A percentile compares a stretch with the other conserved stretches of the same genome.
These are phyloP conservation scores for Pachyuromys duprasi DNA, from an alignment of 2,797 vertebrate genomes.

Conservation along the genomic window DNA sequence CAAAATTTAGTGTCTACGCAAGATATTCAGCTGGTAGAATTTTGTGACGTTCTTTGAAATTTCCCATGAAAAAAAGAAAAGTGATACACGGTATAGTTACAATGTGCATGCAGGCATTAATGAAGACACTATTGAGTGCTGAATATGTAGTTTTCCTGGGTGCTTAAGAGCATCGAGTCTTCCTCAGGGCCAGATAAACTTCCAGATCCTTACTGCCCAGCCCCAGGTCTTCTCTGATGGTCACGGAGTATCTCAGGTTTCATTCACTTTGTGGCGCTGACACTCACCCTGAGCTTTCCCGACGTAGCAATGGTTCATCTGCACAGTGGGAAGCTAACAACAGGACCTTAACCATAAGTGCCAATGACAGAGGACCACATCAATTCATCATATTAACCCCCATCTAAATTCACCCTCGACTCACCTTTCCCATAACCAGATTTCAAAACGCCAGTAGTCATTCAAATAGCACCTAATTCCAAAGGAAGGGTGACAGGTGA, in stretches of 20 bases:
- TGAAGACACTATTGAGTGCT: neutral
- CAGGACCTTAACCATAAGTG: neutral
- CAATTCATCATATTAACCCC: neutral
- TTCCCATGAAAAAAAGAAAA: neutral
- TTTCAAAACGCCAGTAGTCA: neutral
- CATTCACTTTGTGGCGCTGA: too few relatives aligned
- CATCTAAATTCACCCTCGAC: neutral
- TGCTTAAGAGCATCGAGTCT: neutral
- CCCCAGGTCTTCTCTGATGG: neutral
- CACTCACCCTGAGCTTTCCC: neutral
- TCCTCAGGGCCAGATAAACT: neutral
- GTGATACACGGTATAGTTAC: neutral
- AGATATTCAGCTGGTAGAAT: conserved; percentile 34
- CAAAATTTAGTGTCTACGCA: conserved; percentile 10
- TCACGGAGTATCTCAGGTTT: fast-evolving
- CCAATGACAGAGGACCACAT: neutral
- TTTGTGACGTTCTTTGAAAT: neutral
- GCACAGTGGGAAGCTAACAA: neutral
- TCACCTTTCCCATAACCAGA: neutral
- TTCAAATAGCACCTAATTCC: neutral
- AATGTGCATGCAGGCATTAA: neutral
- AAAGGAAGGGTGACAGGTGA: neutral
- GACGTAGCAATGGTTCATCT: fast-evolving
- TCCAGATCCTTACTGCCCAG: neutral
- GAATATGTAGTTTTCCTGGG: neutral